Percentiles rank a stretch among this genome's conserved stretches.
Conservation (phyloP, 2,888 invertebrate genomes). For the Salticus scenicus region DNA sequence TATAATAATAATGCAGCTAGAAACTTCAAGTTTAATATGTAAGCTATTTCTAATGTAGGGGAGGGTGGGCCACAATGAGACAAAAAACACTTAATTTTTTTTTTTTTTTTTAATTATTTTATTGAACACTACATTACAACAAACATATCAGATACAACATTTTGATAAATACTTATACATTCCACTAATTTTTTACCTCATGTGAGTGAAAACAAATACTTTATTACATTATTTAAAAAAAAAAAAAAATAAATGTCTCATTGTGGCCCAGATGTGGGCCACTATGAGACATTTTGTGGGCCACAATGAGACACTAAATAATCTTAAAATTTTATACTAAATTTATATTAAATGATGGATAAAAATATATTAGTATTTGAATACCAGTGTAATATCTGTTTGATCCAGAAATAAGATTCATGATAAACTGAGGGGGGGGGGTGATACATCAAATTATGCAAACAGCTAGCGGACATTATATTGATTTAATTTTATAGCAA, state of each 20-base stretch:
- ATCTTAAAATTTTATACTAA: too few relatives aligned
- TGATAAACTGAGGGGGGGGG: neutral
- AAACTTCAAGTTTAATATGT: too few relatives aligned
- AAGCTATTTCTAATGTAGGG: too few relatives aligned
- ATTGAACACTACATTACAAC: neutral
- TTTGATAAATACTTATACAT: conserved; percentile 12
- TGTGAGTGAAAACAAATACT: conserved; percentile 18
- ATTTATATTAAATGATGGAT: too few relatives aligned
- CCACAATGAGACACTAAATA: too few relatives aligned
- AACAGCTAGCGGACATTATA: neutral
- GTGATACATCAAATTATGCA: neutral
- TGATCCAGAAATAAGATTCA: neutral
- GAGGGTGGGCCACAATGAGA: conserved; percentile 9
- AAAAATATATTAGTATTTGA: neutral
- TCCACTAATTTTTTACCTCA: conserved; percentile 1
- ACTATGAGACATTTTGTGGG: neutral
- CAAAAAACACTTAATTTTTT: conserved; percentile 1
- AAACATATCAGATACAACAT: conserved; percentile 13
- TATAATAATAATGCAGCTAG: too few relatives aligned
- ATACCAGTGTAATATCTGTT: neutral
- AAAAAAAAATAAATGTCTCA: conserved; percentile 14
- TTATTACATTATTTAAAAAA: conserved; percentile 16
- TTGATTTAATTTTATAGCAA: too few relatives aligned
- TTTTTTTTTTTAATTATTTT: conserved; percentile 5
- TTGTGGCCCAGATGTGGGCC: neutral